These are phyloP conservation scores for Gymnopithys bicolor DNA, from an alignment of 2,797 vertebrate genomes.

Conservation along the genomic window DNA sequence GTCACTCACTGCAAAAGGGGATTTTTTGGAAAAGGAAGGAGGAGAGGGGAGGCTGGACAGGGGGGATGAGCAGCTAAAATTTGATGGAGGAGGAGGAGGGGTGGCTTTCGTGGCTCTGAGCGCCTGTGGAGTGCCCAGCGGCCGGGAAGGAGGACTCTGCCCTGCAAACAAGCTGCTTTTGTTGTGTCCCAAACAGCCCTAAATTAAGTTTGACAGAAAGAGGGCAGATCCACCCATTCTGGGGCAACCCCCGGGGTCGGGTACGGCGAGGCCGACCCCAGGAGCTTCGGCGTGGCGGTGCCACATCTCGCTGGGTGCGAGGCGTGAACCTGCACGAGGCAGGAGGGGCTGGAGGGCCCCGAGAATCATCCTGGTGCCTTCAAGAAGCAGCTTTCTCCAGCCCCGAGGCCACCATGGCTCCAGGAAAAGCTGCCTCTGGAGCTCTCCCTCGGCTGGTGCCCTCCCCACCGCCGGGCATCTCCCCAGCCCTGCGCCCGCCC, in stretches of 20 bases:
- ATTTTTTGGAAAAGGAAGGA: neutral
- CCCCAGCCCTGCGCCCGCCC: neutral
- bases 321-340: neutral
- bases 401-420: neutral
- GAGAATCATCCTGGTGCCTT: neutral
- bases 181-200: conserved; percentile 26
- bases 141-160: neutral
- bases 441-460: accelerated
- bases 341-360: neutral
- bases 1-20: neutral
- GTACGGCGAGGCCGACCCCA: neutral
- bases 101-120: neutral
- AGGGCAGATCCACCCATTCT: conserved; percentile 23
- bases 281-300: neutral
- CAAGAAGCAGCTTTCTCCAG: neutral
- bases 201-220: conserved; percentile 66
- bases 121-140: neutral
- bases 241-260: neutral
- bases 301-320: neutral
- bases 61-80: neutral
- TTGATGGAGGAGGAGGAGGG: conserved; percentile 36
- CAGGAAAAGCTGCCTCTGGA: neutral
- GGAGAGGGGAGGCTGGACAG: neutral
- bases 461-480: neutral
- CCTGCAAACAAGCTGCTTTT: conserved; percentile 64